Evolutionary conservation across 2,113 vertebrate genomes (phyloP).

Genomic region (human (Homo sapiens)): DNA sequence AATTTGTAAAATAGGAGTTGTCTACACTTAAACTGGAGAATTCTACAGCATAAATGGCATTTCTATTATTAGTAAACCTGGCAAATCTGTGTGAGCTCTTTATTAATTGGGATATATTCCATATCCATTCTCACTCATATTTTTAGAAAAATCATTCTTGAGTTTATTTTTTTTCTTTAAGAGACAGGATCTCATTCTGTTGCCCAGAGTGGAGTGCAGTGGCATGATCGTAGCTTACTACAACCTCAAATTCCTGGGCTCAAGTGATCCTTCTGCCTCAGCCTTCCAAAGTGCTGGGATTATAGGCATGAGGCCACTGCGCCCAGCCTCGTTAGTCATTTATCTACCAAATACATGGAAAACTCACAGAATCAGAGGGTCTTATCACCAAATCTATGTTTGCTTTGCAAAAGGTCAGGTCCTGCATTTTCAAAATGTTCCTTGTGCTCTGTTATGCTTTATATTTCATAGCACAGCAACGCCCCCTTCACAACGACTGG

Average conservation of each 20-base stretch:
- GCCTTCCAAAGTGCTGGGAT: no score
- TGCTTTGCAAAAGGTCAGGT: conserved; percentile 50
- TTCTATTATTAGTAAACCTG: conserved; percentile 26
- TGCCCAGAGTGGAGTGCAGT: no score
- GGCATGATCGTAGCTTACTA: no score
- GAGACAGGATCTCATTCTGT: no score
- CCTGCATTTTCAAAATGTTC: conserved; percentile 65
- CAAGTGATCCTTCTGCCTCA: no score
- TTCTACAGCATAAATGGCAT: conserved; percentile 33
- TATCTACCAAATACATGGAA: conserved; percentile 48
- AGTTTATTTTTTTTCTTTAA: no score
- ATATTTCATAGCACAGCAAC: conserved; percentile 91
- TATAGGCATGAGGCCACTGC: no score
- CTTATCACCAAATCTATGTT: conserved; percentile 37
- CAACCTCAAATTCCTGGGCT: no score
- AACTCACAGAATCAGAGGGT: conserved; percentile 40
- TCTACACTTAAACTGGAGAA: conserved; percentile 13
- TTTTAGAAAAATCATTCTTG: conserved; percentile 47
- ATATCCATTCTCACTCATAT: conserved; percentile 26
- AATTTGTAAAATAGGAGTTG: neutral
- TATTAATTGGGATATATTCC: conserved; percentile 45
- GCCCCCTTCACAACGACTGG: conserved; percentile 96
- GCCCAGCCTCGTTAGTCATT: neutral
- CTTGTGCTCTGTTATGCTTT: neutral
- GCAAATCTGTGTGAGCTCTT: conserved; percentile 48